A percentile compares a stretch with the other conserved stretches of the same genome.
phyloP scores from a whole-genome alignment of 2,797 vertebrate genomes.

The Nannoperca australis region DNA sequence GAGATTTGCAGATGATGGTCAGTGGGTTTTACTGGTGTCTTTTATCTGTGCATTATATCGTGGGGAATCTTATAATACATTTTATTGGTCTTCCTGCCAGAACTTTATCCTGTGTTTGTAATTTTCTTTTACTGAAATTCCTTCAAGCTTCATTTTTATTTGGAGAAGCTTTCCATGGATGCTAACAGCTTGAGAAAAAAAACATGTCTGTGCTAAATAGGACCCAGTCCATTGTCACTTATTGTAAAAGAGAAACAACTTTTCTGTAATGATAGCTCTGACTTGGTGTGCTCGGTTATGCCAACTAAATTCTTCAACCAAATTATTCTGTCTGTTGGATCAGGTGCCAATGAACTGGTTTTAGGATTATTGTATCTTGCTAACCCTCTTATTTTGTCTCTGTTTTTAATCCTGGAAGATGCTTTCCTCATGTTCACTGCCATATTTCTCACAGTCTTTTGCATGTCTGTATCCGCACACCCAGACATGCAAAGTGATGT shows the following conservation, averaged over 20 bases:
- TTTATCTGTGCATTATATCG: constrained; percentile 55
- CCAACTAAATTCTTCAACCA: constrained; percentile 43
- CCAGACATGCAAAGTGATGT: constrained; percentile 30
- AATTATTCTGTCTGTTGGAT: constrained; percentile 61
- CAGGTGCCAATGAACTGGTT: constrained; percentile 51
- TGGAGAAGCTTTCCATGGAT: constrained; percentile 22
- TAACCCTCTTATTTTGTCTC: constrained; percentile 58
- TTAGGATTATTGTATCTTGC: constrained; percentile 44
- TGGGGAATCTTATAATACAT: constrained; percentile 36
- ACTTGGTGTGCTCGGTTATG: constrained; percentile 44
- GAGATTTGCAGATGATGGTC: constrained; percentile 42
- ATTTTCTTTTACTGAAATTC: constrained; percentile 62
- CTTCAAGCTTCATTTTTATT: constrained; percentile 41
- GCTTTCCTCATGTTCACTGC: constrained; percentile 26
- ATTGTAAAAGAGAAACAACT: constrained; percentile 39
- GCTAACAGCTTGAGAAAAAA: constrained; percentile 32
- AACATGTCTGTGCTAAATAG: constrained; percentile 43
- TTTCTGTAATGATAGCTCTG: constrained; percentile 65
- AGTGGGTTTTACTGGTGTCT: constrained; percentile 47
- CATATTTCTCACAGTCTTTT: constrained; percentile 29
- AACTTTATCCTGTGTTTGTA: constrained; percentile 48
- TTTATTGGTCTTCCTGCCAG: constrained; percentile 43
- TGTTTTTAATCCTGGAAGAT: constrained; percentile 27
- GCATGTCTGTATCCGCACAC: constrained; percentile 8
- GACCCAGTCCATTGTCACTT: constrained; percentile 46